These are phyloP conservation scores for Charanyca ferruginea DNA, from an alignment of 2,888 invertebrate genomes.

Conservation along the genomic window DNA sequence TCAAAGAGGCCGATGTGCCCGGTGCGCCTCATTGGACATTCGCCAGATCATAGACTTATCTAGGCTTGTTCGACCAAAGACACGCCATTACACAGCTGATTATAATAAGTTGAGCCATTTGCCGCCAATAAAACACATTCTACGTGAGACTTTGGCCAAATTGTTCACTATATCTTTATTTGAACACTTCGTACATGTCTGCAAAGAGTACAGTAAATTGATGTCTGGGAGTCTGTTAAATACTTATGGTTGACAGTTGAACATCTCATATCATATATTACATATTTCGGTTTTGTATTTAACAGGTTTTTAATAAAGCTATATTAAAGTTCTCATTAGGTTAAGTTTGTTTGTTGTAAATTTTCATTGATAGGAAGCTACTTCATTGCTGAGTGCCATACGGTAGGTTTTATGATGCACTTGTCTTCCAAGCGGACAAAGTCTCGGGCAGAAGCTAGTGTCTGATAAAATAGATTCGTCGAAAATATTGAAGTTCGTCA, in stretches of 20 bases:
- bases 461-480: background rate
- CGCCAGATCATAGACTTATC: slow-evolving; percentile 60
- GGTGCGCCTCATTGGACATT: slow-evolving; percentile 57
- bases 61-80: slow-evolving; percentile 58
- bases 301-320: slow-evolving; percentile 16
- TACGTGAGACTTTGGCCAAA: slow-evolving; percentile 45
- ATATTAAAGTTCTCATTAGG: too few species aligned
- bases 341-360: too few species aligned
- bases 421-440: too few species aligned
- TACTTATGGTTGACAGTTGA: slow-evolving; percentile 25
- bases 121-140: slow-evolving; percentile 54
- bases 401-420: too few species aligned
- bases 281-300: slow-evolving; percentile 10
- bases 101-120: slow-evolving; percentile 61
- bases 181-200: slow-evolving; percentile 30
- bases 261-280: slow-evolving; percentile 19
- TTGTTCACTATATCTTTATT: slow-evolving; percentile 47
- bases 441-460: background rate
- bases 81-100: slow-evolving; percentile 57
- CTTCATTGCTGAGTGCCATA: too few species aligned
- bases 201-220: too few species aligned
- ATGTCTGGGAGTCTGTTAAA: slow-evolving; percentile 5
- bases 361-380: too few species aligned
- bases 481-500: too few species aligned
- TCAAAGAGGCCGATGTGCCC: slow-evolving; percentile 51